A percentile compares a stretch with the other conserved stretches of the same genome.
Evolutionary conservation across 1,140 invertebrate species (phyloP).

Genomic region (Chlorops oryzae): DNA sequence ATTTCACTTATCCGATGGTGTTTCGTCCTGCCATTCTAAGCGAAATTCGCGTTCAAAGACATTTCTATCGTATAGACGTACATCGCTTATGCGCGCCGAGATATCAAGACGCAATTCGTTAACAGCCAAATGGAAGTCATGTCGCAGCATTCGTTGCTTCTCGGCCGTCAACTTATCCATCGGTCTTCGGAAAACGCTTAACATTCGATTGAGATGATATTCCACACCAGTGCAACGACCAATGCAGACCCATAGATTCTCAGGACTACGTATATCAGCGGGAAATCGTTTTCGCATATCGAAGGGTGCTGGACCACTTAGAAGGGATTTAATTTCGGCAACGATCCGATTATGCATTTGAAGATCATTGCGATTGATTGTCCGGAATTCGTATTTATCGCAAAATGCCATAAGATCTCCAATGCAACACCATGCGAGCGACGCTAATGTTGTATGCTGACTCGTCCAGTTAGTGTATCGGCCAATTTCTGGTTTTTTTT

Average conservation of each 20-base stretch:
- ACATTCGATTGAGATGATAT: conserved; percentile 39
- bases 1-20: too few species aligned
- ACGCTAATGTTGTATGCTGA: conserved; percentile 27
- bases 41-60: conserved; percentile 43
- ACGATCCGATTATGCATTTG: conserved; percentile 36
- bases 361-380: conserved; percentile 28
- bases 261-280: conserved; percentile 39
- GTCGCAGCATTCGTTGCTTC: conserved; percentile 35
- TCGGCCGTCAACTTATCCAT: conserved; percentile 34
- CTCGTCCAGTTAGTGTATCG: conserved; percentile 35
- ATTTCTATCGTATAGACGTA: conserved; percentile 36
- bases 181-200: conserved; percentile 36
- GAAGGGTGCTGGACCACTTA: conserved; percentile 32
- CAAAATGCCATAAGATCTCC: conserved; percentile 43
- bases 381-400: conserved; percentile 42
- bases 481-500: too few species aligned
- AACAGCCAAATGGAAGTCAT: conserved; percentile 40
- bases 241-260: conserved; percentile 44
- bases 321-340: conserved; percentile 28
- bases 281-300: conserved; percentile 37
- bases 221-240: conserved; percentile 40
- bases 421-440: conserved; percentile 37
- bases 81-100: conserved; percentile 37
- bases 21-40: conserved; percentile 37
- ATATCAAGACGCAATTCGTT: conserved; percentile 42